Evolutionary conservation across 2,113 vertebrate genomes (phyloP).

Genomic region (Phocoena sinus): DNA sequence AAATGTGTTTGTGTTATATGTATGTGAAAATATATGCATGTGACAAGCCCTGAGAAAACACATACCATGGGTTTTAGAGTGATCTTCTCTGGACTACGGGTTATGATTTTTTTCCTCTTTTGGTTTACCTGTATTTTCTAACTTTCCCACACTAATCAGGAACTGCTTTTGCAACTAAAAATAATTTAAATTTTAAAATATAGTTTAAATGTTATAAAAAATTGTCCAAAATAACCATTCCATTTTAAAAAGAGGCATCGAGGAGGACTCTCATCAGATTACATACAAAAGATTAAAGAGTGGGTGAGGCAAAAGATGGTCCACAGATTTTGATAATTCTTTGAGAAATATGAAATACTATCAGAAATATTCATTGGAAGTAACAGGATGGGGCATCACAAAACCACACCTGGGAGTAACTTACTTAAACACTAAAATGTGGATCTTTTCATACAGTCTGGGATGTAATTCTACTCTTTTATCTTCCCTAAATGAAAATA

Average conservation of each 20-base stretch:
- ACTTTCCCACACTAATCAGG: background rate
- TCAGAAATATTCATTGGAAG: slow-evolving; percentile 9
- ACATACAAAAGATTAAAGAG: background rate
- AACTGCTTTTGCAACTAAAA: background rate
- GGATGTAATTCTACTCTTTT: slow-evolving; percentile 38
- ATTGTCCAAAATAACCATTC: background rate
- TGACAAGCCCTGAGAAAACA: background rate
- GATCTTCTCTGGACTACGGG: background rate
- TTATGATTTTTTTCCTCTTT: background rate
- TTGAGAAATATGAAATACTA: slow-evolving; percentile 23
- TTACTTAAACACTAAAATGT: slow-evolving; percentile 60
- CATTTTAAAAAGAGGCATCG: background rate
- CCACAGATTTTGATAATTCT: slow-evolving; percentile 36
- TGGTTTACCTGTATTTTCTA: background rate
- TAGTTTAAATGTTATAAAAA: background rate
- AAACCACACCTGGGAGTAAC: slow-evolving; percentile 61
- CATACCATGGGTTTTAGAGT: background rate
- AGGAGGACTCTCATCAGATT: background rate
- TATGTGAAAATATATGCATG: background rate
- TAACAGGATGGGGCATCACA: background rate
- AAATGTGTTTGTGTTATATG: background rate
- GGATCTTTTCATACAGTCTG: background rate
- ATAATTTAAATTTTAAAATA: background rate
- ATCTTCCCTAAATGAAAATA: slow-evolving; percentile 57
- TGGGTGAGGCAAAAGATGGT: background rate